phyloP scores from a whole-genome alignment of 2,797 vertebrate genomes.

The Pogonophryne albipinna region DNA sequence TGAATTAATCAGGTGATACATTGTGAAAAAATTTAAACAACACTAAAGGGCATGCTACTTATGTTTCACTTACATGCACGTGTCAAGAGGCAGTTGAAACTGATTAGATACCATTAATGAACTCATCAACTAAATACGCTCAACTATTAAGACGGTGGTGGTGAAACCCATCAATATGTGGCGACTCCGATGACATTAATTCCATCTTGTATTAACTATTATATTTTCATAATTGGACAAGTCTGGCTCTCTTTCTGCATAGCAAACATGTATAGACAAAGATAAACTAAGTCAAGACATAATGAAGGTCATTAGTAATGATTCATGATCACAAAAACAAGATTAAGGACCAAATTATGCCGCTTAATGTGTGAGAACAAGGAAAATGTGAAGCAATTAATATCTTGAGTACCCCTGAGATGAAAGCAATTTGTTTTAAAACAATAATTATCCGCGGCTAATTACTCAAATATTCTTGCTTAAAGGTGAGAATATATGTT shows the following conservation, averaged over 20 bases:
- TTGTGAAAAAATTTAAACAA: constrained; percentile 67
- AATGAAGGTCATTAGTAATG: constrained; percentile 63
- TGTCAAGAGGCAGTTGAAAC: constrained; percentile 66
- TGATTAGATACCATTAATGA: constrained; percentile 73
- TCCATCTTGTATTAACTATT: constrained; percentile 61
- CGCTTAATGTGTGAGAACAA: constrained; percentile 54
- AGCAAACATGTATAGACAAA: constrained; percentile 49
- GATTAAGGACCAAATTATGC: constrained; percentile 36
- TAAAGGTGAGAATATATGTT: constrained; percentile 1
- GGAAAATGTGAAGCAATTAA: constrained; percentile 52
- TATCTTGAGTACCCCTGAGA: constrained; percentile 51
- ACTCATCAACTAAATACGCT: constrained; percentile 72
- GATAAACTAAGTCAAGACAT: constrained; percentile 50
- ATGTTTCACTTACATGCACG: constrained; percentile 67
- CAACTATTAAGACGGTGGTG: constrained; percentile 59
- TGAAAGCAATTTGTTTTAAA: constrained; percentile 58
- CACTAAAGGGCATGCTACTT: constrained; percentile 67
- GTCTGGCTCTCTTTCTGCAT: constrained; percentile 45
- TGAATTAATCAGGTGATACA: constrained; percentile 77
- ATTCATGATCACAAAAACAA: constrained; percentile 62
- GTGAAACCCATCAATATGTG: constrained; percentile 66
- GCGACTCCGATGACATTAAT: constrained; percentile 58
- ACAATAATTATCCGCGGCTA: constrained; percentile 20
- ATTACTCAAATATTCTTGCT: constrained; percentile 49
- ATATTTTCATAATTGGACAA: constrained; percentile 62